Conservation (phyloP, 2,888 invertebrate genomes). For the Oligia strigilis region DNA sequence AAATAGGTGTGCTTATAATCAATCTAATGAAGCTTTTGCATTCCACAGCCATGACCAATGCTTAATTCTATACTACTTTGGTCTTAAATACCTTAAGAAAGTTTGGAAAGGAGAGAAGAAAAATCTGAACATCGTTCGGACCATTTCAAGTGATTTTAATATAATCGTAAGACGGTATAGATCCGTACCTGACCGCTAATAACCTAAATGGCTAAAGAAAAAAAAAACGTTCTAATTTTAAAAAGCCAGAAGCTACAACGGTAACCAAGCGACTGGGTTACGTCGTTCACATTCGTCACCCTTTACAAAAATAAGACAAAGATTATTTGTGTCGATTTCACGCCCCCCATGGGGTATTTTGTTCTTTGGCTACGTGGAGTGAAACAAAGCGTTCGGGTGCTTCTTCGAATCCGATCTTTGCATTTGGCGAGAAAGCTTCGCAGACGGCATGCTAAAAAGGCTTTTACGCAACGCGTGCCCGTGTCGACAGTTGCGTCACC, state of each 20-base stretch:
- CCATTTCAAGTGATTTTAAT: background rate
- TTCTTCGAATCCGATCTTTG: conserved; percentile 76
- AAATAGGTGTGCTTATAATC: conserved; percentile 51
- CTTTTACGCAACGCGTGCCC: conserved; percentile 84
- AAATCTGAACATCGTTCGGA: background rate
- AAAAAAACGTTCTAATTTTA: conserved; percentile 26
- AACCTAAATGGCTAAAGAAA: conserved; percentile 46
- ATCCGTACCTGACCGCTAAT: conserved; percentile 57
- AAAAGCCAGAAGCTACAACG: conserved; percentile 70
- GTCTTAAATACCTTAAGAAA: background rate
- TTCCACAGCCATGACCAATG: conserved; percentile 44
- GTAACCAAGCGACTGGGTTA: conserved; percentile 80
- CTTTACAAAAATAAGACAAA: conserved; percentile 75
- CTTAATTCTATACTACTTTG: conserved; percentile 7
- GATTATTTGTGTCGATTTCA: conserved; percentile 82
- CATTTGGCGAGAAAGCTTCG: conserved; percentile 85
- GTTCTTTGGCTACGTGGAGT: conserved; percentile 68
- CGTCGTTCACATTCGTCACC: conserved; percentile 81
- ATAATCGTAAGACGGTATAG: conserved; percentile 19
- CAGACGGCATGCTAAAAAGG: conserved; percentile 87
- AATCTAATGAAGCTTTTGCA: conserved; percentile 50
- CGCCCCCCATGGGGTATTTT: conserved; percentile 72
- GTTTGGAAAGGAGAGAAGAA: background rate
- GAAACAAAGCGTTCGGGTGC: conserved; percentile 83
- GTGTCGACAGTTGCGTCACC: conserved; percentile 78